Evolutionary conservation across 2,888 invertebrate species (phyloP).

Genomic region (Drosophila paramelanica): DNA sequence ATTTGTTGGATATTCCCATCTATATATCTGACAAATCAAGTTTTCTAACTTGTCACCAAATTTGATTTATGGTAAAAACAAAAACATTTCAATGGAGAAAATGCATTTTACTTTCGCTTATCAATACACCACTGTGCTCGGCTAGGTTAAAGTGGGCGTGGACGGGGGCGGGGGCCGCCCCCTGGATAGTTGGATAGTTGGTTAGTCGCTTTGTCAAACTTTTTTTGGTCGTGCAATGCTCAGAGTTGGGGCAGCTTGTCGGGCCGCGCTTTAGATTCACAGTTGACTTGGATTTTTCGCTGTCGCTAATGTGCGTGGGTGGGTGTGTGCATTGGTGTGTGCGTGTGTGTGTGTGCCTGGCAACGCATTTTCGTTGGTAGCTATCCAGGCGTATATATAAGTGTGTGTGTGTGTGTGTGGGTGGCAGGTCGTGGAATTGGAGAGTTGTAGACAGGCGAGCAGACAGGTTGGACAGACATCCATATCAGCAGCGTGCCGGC

Average conservation of each 20-base stretch:
- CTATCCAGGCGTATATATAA: conserved; percentile 18
- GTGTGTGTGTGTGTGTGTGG: conserved; percentile 14
- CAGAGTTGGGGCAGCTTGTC: conserved; percentile 24
- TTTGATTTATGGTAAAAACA: too few species aligned
- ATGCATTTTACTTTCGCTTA: not conserved
- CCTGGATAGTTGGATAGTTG: conserved; percentile 6
- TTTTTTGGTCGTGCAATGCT: conserved; percentile 28
- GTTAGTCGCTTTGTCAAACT: conserved; percentile 38
- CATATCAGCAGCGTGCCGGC: conserved; percentile 31
- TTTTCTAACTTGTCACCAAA: too few species aligned
- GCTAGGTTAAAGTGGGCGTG: not conserved
- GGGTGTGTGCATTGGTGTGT: conserved; percentile 1
- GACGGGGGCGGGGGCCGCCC: not conserved
- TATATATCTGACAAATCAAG: too few species aligned
- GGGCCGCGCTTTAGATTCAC: conserved; percentile 44
- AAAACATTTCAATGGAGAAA: not conserved
- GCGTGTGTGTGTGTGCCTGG: conserved; percentile 15
- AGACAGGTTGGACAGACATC: not conserved
- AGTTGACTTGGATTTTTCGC: conserved; percentile 56
- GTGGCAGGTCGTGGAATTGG: conserved; percentile 32
- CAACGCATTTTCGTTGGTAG: conserved; percentile 51
- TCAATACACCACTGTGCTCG: conserved; percentile 2
- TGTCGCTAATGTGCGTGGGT: conserved; percentile 42
- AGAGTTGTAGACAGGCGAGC: conserved; percentile 11
- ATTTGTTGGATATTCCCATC: too few species aligned